phyloP scores from a whole-genome alignment of 1,140 invertebrate genomes.

The Acyrthosiphon pisum region DNA sequence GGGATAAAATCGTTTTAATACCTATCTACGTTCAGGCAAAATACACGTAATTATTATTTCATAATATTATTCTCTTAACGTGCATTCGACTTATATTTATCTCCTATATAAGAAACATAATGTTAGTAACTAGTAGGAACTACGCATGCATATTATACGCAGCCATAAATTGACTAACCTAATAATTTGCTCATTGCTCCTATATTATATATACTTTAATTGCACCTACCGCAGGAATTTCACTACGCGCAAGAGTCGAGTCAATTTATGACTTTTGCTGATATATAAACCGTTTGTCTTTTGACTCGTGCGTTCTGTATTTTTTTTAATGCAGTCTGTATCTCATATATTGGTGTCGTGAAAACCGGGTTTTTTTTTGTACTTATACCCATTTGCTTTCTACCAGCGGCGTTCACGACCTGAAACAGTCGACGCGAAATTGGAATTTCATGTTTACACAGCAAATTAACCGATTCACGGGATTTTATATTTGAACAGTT shows the following conservation, averaged over 20 bases:
- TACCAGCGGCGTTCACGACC: slow-evolving; percentile 47
- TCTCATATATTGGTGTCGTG: not conserved
- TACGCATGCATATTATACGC: not conserved
- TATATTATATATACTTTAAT: not conserved
- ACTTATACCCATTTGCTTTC: not conserved
- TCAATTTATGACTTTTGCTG: slow-evolving; percentile 17
- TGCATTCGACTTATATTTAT: not conserved
- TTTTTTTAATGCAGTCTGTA: not conserved
- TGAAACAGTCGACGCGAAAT: slow-evolving; percentile 17
- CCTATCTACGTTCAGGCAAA: not conserved
- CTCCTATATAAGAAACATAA: not conserved
- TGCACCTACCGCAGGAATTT: not conserved
- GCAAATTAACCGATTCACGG: not conserved
- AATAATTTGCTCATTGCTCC: not conserved
- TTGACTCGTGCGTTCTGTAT: not conserved
- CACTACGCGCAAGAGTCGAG: not conserved
- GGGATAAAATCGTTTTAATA: not conserved
- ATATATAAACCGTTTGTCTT: slow-evolving; percentile 10
- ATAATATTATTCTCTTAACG: not conserved
- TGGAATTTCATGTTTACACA: slow-evolving; percentile 43
- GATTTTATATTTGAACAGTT: slow-evolving; percentile 43
- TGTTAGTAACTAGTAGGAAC: not conserved
- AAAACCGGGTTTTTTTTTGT: slow-evolving; percentile 38
- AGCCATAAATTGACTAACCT: not conserved
- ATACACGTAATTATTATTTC: not conserved